Base-by-base conservation (phyloP, 2,888 invertebrate species). In the Colostygia pectinataria region DNA sequence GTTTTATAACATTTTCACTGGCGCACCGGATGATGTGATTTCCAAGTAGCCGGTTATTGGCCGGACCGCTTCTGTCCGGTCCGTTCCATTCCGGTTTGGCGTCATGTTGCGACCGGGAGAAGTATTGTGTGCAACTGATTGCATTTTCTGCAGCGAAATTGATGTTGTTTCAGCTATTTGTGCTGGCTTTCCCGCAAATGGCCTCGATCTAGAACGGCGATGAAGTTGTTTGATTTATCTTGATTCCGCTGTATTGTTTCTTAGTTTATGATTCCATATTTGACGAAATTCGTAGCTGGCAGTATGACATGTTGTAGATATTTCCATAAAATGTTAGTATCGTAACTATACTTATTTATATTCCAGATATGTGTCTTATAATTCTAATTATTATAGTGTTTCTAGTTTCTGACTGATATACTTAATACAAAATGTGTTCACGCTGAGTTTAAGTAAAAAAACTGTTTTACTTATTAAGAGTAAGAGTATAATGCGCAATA, bases 1-100 rank as follows among this genome's bases (percentile, higher is more conserved):
- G 46, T 65, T 71, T 72, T 73, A 73, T 72, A 68, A 71, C 67
- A 67, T 73, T 73, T 73, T 70, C 72, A 72, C 73, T 71, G 65
- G 59, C 63, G 55, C 63, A 48, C 54, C 65, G 71, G 65, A 73
- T 73, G 73, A 73, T 67, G 62, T 66, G 61, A 65, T 65, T 65
- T 61, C 57, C 59, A 46, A 42, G 57, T 58, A 46, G 45, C 50
- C 55, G 50, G 55, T 57, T 63, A 65, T 59, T 70, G 73, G 73
- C 63, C 63, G 58, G 55, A 46, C 53, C 40, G 55, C 53, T 49
- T 43, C 49, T 37, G 39, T 32, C 29, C 37, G 47, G 48, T 42
- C 40, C 46, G 46, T 39, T 46, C 36, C 32, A 41, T 40, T 44
- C 36, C 44, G 40, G 45, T 51, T 45, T 31, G 49, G 55, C 61